phyloP scores from a whole-genome alignment of 2,888 invertebrate species.

The Sepiola atlantica region DNA sequence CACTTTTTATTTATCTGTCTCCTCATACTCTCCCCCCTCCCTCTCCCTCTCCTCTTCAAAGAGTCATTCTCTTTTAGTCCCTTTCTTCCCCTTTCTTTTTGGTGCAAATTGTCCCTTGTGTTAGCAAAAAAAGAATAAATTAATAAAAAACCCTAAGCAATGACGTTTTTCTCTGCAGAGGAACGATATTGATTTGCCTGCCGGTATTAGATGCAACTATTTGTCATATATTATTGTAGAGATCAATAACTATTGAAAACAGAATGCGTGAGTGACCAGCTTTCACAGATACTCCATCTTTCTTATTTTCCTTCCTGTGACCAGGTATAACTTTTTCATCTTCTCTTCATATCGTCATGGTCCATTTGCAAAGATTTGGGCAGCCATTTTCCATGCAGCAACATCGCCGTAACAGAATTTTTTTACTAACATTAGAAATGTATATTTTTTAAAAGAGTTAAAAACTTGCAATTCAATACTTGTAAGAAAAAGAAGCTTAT shows the following conservation, averaged over 20 bases:
- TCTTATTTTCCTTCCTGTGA: neutral
- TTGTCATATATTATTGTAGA: neutral
- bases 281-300: neutral
- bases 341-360: neutral
- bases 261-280: neutral
- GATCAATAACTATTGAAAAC: slow-evolving; percentile 15
- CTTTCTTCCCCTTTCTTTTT: neutral
- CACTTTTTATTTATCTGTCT: neutral
- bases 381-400: neutral
- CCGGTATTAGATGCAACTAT: neutral
- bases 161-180: neutral
- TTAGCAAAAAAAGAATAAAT: neutral
- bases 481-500: no score
- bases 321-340: neutral
- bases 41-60: neutral
- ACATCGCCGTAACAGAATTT: neutral
- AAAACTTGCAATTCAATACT: neutral
- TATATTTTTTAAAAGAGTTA: neutral
- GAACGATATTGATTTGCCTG: neutral
- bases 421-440: neutral
- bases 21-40: neutral
- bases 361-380: neutral
- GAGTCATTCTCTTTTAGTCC: neutral
- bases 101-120: neutral
- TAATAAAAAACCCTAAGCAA: neutral